phyloP scores from a whole-genome alignment of 2,888 invertebrate species.

The Achlya flavicornis region DNA sequence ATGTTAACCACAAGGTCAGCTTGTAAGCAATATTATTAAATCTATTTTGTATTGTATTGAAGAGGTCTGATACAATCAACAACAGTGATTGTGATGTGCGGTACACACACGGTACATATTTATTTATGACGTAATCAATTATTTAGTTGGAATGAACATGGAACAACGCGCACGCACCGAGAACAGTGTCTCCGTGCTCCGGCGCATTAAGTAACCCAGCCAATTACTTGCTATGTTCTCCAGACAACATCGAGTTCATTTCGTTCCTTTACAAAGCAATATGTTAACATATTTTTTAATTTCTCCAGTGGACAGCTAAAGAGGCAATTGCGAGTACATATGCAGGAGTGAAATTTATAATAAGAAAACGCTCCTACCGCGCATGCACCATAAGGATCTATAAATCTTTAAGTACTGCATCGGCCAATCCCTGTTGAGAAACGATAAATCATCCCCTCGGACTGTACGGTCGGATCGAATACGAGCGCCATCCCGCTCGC shows the following conservation, averaged over 20 bases:
- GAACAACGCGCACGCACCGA: slow-evolving; percentile 23
- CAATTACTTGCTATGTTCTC: slow-evolving; percentile 69
- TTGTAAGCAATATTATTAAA: not conserved
- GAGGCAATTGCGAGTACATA: slow-evolving; percentile 74
- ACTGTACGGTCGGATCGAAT: slow-evolving; percentile 72
- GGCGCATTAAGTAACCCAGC: slow-evolving; percentile 62
- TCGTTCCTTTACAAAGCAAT: slow-evolving; percentile 60
- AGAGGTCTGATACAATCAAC: not conserved
- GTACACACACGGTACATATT: not conserved
- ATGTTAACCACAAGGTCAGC: not conserved
- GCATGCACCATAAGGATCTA: slow-evolving; percentile 80
- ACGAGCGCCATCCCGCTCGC: slow-evolving; percentile 65
- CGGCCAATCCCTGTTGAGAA: slow-evolving; percentile 84
- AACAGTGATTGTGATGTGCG: not conserved
- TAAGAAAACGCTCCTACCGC: slow-evolving; percentile 83
- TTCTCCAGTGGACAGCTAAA: slow-evolving; percentile 70
- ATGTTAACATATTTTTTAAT: slow-evolving; percentile 82
- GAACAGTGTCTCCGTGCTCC: slow-evolving; percentile 42
- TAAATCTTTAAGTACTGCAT: slow-evolving; percentile 81
- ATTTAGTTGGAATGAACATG: slow-evolving; percentile 21
- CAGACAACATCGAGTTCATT: slow-evolving; percentile 35
- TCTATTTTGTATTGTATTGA: not conserved
- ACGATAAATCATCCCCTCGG: slow-evolving; percentile 81
- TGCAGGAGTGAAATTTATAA: slow-evolving; percentile 82
- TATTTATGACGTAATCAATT: slow-evolving; percentile 33